Base-by-base conservation (phyloP, 1,140 invertebrate genomes). In the Thaumetopoea pityocampa region DNA sequence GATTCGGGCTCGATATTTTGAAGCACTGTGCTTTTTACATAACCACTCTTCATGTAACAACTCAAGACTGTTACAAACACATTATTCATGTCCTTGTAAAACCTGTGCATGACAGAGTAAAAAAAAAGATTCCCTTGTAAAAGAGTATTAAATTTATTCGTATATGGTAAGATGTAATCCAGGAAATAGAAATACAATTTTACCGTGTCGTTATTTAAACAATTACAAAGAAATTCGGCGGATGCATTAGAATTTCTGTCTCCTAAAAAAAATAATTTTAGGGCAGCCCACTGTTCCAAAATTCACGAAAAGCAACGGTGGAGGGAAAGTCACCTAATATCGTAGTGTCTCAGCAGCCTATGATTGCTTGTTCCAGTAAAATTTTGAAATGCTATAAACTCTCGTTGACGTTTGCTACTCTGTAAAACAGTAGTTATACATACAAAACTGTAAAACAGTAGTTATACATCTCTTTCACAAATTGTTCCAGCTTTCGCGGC, bases 1-100 rank as follows among this genome's bases (percentile, higher is more conserved):
- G n/a, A n/a, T n/a, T n/a, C n/a, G n/a, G 35, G 23, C 17, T 26
- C 23, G 14, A 37, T 26, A 26, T 10, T 16, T 18, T 37, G 35
- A 37, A 37, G 22, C 12, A 23, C 22, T 15, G 35, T 37, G 17
- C 10, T 37, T 26, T 26, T 37, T 26, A 37, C 10, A 15, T 37
- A 37, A 37, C 14, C 24, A 12, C 14, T 36, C 14, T 37, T 37
- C 35, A 37, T 37, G 27, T 15, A 37, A 14, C 22, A 37, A 37
- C 35, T 26, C 23, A 37, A 26, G 28, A 38, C n/a, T n/a, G n/a
- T n/a, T n/a, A n/a, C n/a, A n/a, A n/a, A n/a, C n/a, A n/a, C n/a
- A n/a, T n/a, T n/a, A n/a, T n/a, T n/a, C n/a, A n/a, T n/a, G n/a
- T n/a, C n/a, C n/a, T n/a, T n/a, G n/a, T n/a, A n/a, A n/a, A n/a